phyloP scores from a whole-genome alignment of 2,113 vertebrate species.

The Xenopus laevis region DNA sequence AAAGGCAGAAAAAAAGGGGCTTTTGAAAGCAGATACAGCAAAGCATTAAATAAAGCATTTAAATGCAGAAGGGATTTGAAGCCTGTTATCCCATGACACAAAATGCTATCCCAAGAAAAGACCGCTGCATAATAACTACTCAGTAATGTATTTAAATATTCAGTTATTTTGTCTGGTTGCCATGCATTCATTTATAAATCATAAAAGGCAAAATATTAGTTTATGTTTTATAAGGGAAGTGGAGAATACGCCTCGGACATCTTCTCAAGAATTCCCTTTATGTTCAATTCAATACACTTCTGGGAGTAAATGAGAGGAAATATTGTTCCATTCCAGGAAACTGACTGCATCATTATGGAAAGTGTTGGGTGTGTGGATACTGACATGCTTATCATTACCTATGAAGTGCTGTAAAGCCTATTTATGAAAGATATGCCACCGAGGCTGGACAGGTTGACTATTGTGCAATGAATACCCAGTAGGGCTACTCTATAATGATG shows the following conservation, averaged over 20 bases:
- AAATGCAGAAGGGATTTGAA: conserved; percentile 12
- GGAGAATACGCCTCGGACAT: too few relatives aligned
- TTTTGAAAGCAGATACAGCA: background rate
- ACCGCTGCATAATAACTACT: conserved; percentile 8
- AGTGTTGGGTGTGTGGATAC: background rate
- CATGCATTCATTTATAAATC: background rate
- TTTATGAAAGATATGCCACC: too few relatives aligned
- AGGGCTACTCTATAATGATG: conserved; percentile 13
- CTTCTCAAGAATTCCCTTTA: too few relatives aligned
- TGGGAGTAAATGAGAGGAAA: too few relatives aligned
- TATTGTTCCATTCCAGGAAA: background rate
- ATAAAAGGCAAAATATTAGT: too few relatives aligned
- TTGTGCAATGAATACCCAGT: background rate
- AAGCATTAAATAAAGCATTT: conserved; percentile 1
- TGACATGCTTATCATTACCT: background rate
- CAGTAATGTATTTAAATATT: conserved; percentile 22
- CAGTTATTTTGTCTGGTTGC: conserved; percentile 22
- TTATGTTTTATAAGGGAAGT: too few relatives aligned
- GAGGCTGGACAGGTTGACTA: background rate
- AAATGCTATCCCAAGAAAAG: conserved; percentile 6
- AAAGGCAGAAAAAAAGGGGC: conserved; percentile 16
- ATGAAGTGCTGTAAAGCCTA: too few relatives aligned
- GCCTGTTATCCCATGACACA: conserved; percentile 1
- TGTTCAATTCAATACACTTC: too few relatives aligned
- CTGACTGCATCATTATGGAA: background rate